These are phyloP conservation scores for Drosophila infuscata DNA, from an alignment of 2,888 invertebrate genomes.

Conservation along the genomic window DNA sequence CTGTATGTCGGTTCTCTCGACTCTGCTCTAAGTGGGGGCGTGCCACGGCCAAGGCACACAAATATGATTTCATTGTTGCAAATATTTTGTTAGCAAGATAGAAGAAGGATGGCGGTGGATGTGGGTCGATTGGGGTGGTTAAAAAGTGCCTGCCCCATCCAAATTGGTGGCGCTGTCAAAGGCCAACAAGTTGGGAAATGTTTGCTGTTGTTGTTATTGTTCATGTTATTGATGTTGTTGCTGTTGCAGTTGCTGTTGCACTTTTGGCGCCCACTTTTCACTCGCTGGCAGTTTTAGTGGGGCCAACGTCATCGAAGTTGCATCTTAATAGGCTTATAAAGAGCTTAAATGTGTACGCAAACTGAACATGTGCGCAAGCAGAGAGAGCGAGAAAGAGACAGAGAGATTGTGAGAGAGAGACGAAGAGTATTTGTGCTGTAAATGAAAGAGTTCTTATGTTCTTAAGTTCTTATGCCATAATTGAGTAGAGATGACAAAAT, in stretches of 20 bases:
- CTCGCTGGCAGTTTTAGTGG: constrained; percentile 48
- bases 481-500: constrained; percentile 16
- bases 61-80: constrained; percentile 80
- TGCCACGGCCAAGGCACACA: constrained; percentile 48
- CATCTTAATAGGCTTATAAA: constrained; percentile 55
- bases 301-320: constrained; percentile 57
- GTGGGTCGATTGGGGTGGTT: constrained; percentile 13
- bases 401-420: background rate
- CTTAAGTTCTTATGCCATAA: constrained; percentile 18
- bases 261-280: constrained; percentile 54
- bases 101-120: background rate
- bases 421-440: background rate
- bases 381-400: background rate
- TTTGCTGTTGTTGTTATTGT: constrained; percentile 43
- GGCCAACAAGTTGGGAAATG: constrained; percentile 70
- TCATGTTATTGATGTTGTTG: background rate
- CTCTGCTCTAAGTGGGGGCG: constrained; percentile 61
- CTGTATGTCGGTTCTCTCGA: constrained; percentile 26
- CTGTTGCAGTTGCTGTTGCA: constrained; percentile 47
- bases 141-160: constrained; percentile 27
- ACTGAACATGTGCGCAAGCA: constrained; percentile 15
- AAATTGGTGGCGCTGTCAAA: constrained; percentile 54
- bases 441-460: constrained; percentile 28
- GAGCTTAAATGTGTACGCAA: constrained; percentile 47
- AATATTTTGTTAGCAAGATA: constrained; percentile 73